Evolutionary conservation across 2,113 vertebrate genomes (phyloP).

Genomic region (Rhea americana): DNA sequence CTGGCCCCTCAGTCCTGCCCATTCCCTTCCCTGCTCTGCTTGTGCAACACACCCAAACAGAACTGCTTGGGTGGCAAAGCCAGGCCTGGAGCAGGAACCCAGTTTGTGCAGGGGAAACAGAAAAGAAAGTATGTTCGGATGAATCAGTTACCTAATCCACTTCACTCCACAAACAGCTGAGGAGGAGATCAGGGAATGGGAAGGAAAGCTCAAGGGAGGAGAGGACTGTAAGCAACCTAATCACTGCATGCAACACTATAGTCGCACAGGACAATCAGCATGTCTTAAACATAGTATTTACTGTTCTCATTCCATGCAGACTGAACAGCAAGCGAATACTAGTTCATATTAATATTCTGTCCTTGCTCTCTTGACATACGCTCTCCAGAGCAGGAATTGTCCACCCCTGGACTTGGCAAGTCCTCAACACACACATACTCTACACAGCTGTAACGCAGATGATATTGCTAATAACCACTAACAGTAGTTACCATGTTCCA

Average conservation of each 20-base stretch:
- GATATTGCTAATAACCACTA: not conserved
- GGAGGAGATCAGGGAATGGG: not conserved
- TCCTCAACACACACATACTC: not conserved
- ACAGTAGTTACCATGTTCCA: not conserved
- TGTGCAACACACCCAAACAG: not conserved
- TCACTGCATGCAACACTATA: fast-evolving
- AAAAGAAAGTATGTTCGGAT: not conserved
- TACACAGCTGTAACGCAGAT: not conserved
- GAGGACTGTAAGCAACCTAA: not conserved
- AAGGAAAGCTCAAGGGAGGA: not conserved
- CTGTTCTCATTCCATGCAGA: not conserved
- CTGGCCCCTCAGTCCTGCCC: not conserved
- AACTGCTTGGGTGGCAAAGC: not conserved
- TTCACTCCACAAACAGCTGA: not conserved
- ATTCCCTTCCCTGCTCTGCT: not conserved
- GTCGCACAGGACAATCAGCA: not conserved
- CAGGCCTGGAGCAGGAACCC: not conserved
- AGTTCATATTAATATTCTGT: not conserved
- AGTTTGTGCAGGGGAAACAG: not conserved
- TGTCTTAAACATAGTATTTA: too few relatives aligned
- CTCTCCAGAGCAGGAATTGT: not conserved
- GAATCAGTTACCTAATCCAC: not conserved
- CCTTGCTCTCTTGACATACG: not conserved
- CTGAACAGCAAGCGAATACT: not conserved
- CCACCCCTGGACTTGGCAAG: not conserved